These are phyloP conservation scores for Pelosia muscerda DNA, from an alignment of 2,888 invertebrate genomes.

Conservation along the genomic window DNA sequence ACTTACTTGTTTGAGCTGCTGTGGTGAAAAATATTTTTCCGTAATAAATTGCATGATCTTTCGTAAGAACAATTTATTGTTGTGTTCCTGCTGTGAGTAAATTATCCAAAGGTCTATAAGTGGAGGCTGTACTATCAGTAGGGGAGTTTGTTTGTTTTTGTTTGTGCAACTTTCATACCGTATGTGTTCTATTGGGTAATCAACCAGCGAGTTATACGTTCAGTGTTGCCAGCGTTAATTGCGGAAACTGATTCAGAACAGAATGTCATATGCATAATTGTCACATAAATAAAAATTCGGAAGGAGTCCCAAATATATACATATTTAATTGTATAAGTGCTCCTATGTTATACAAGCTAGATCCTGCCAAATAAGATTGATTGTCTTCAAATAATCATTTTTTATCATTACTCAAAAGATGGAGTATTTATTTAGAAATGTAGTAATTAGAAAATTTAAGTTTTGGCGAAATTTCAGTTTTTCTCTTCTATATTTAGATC, in stretches of 20 bases:
- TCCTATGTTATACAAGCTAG: neutral
- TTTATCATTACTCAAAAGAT: no score
- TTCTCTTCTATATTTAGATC: no score
- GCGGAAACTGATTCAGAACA: neutral
- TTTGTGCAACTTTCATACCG: neutral
- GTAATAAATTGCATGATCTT: neutral
- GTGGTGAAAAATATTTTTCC: neutral
- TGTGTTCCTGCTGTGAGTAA: constrained; percentile 1
- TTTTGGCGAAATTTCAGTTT: no score
- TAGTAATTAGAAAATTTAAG: no score
- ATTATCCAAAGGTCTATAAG: neutral
- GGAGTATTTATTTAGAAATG: no score
- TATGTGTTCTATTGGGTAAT: neutral
- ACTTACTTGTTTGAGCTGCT: no score
- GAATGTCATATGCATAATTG: neutral
- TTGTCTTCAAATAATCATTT: no score
- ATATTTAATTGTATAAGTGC: no score
- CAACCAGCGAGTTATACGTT: neutral
- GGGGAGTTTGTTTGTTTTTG: neutral
- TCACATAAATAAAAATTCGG: neutral
- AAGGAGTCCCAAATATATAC: neutral
- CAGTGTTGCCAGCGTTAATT: constrained; percentile 1
- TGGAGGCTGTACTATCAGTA: neutral
- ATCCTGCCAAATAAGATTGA: no score
- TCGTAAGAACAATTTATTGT: neutral